phyloP scores from a whole-genome alignment of 1,140 invertebrate genomes.

The Aphis craccivora region DNA sequence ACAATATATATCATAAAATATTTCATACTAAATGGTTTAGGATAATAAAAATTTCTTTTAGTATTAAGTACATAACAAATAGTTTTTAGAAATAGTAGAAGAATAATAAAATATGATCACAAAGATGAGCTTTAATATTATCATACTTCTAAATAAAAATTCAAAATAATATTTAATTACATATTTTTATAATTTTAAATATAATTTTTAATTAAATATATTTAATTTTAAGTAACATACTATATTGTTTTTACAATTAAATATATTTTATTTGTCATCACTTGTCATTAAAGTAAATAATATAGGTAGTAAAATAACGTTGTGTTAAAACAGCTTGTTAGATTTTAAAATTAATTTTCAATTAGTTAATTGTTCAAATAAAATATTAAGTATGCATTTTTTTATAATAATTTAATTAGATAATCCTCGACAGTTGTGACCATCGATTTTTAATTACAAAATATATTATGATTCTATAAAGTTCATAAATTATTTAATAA shows the following conservation, averaged over 20 bases:
- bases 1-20: background rate
- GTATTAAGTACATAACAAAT: background rate
- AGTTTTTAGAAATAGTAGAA: background rate
- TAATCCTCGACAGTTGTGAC: background rate
- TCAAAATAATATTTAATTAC: background rate
- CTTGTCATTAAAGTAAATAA: background rate
- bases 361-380: background rate
- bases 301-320: background rate
- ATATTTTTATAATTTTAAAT: background rate
- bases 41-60: background rate
- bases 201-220: background rate
- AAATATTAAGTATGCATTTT: background rate
- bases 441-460: background rate
- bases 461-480: background rate
- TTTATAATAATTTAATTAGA: background rate
- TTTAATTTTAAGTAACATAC: background rate
- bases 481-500: background rate
- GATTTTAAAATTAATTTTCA: background rate
- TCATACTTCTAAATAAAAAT: background rate
- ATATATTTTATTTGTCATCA: background rate
- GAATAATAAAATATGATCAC: background rate
- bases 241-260: background rate
- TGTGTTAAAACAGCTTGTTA: background rate
- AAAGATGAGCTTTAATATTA: background rate
- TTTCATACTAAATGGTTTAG: background rate